Base-by-base conservation (phyloP, 1,140 invertebrate species). In the Hyles euphorbiae region DNA sequence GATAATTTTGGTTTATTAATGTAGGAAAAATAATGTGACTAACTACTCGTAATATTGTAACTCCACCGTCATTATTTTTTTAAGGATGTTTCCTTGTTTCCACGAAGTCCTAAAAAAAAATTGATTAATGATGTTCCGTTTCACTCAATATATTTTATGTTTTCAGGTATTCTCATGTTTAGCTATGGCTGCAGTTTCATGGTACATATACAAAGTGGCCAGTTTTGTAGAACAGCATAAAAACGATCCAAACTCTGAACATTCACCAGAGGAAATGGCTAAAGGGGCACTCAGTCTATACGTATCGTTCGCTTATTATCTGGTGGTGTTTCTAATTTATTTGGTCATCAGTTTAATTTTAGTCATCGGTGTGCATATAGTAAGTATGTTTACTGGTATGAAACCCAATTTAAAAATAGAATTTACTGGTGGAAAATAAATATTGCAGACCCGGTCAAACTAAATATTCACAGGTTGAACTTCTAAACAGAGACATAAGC, bases 291-390 rank as follows among this genome's bases (percentile, higher is more conserved):
- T 82, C 1, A 68, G 72, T 3, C 58, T 86, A 7, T 86, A 87
- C 53, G 65, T 84, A 9, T 63, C 76, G 0, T 80, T 82, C 36
- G 77, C 63, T 0, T 83, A 81, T 49, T 73, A 78, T 33, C 32
- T 85, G 5, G 56, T 81, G 2, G 78, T 84, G 32, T 79, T 75
- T 60, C 45, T 85, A 11, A 80, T 76, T 55, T 76, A 77, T 52
- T 52, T 82, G 3, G 58, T 77, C n/a, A 80, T 86, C 12, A 79
- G 73, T 44, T 2, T 84, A 3, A 33, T 87, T n/a, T 65, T 87
- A 3, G 60, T 87, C 34, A 54, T 83, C 36, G 84, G 83, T 4
- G 67, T 81, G 2, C 84, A 84, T 70, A 61, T 48, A 67, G 84
- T 87, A 63, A 68, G 76, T 65, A 3, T 34, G 34, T 52, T 52